Conservation (phyloP, 2,113 vertebrate species). For the Carassius auratus region DNA sequence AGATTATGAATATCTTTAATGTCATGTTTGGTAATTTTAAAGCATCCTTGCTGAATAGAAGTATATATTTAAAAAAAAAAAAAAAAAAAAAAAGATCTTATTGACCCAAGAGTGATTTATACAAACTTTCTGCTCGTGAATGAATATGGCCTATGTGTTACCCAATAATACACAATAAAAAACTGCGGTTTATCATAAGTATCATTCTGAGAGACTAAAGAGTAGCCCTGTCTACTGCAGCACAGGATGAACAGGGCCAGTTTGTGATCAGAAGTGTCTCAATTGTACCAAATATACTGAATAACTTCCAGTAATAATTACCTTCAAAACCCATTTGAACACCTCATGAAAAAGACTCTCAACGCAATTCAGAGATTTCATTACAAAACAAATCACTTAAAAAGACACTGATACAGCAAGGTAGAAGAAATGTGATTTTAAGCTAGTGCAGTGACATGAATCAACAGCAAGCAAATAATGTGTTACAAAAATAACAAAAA, state of each 20-base stretch:
- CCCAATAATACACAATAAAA: background rate
- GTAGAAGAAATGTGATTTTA: background rate
- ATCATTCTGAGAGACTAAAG: background rate
- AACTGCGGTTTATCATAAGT: background rate
- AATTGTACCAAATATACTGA: background rate
- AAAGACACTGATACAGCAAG: conserved; percentile 7
- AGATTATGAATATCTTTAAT: background rate
- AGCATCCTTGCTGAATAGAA: too few relatives aligned
- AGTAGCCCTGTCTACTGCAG: background rate
- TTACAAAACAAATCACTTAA: conserved; percentile 24
- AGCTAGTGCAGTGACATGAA: background rate
- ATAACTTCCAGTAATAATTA: background rate
- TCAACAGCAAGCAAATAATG: background rate
- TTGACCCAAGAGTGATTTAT: background rate
- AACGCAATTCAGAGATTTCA: background rate
- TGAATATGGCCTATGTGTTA: background rate
- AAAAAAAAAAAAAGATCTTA: background rate
- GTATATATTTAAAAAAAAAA: background rate
- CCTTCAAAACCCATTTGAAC: background rate
- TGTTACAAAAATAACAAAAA: conserved; percentile 10
- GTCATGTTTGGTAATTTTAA: background rate
- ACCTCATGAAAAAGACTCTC: background rate
- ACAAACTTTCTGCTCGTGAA: background rate
- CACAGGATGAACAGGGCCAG: too few relatives aligned
- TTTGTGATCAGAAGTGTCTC: background rate